Evolutionary conservation across 2,113 vertebrate species (phyloP).

Genomic region (Sceloporus undulatus): DNA sequence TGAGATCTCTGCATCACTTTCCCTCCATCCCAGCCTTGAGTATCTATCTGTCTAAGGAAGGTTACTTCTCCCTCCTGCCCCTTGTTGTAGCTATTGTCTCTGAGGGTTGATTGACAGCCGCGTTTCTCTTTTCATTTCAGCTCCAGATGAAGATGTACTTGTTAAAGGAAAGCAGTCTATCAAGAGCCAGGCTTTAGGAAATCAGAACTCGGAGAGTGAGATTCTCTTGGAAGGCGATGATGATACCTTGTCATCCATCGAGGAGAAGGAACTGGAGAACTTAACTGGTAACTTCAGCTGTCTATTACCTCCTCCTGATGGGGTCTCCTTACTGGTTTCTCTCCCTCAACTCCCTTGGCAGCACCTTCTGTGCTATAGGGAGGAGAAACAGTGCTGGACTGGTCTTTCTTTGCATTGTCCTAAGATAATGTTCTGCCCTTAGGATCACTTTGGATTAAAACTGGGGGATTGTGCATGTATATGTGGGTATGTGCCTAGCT

Average conservation of each 20-base stretch:
- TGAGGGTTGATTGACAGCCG: constrained; percentile 59
- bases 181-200: constrained; percentile 91
- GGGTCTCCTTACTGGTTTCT: constrained; percentile 22
- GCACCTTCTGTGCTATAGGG: neutral
- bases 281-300: constrained; percentile 86
- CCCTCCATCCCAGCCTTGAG: constrained; percentile 37
- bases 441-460: no score
- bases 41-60: neutral
- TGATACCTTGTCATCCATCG: constrained; percentile 92
- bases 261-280: constrained; percentile 97
- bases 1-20: constrained; percentile 6
- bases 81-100: constrained; percentile 43
- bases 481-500: no score
- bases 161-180: constrained; percentile 95
- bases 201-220: constrained; percentile 93
- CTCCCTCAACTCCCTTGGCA: constrained; percentile 31
- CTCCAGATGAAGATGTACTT: constrained; percentile 90
- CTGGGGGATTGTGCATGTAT: no score
- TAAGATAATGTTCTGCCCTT: no score
- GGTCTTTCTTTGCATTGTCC: neutral
- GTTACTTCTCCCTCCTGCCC: neutral
- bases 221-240: constrained; percentile 90
- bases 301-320: constrained; percentile 50
- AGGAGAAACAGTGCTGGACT: neutral
- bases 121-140: constrained; percentile 80